Conservation (phyloP, 2,888 invertebrate genomes). For the Cataglyphis rosenhaueri region DNA sequence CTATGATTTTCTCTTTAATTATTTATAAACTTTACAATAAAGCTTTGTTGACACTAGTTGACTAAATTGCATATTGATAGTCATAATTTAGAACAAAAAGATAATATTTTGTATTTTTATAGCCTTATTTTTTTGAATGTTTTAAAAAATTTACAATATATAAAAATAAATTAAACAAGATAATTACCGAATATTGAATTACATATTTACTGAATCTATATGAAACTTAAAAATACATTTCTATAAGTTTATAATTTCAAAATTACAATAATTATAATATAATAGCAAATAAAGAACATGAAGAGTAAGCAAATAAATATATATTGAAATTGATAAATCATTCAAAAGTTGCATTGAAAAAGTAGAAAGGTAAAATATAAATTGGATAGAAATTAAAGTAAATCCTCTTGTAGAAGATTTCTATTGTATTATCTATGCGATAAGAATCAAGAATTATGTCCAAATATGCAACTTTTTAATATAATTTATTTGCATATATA, state of each 20-base stretch:
- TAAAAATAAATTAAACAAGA: not conserved
- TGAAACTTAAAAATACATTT: not conserved
- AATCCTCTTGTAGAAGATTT: not conserved
- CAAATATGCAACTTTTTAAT: slow-evolving; percentile 59
- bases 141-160: not conserved
- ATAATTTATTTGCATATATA: slow-evolving; percentile 73
- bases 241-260: not conserved
- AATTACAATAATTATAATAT: not conserved
- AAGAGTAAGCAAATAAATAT: not conserved
- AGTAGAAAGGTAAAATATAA: not conserved
- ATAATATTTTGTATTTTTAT: not conserved
- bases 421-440: not conserved
- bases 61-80: not conserved
- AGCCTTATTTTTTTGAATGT: not conserved
- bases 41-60: not conserved
- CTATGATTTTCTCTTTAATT: slow-evolving; percentile 1
- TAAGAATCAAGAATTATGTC: not conserved
- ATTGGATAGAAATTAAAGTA: not conserved
- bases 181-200: not conserved
- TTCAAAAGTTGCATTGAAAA: not conserved
- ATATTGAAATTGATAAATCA: not conserved
- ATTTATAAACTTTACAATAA: not conserved
- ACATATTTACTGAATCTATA: not conserved
- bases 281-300: not conserved
- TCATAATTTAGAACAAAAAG: not conserved